These are phyloP conservation scores for Drosophila setifemur DNA, from an alignment of 1,140 invertebrate species.

Conservation along the genomic window DNA sequence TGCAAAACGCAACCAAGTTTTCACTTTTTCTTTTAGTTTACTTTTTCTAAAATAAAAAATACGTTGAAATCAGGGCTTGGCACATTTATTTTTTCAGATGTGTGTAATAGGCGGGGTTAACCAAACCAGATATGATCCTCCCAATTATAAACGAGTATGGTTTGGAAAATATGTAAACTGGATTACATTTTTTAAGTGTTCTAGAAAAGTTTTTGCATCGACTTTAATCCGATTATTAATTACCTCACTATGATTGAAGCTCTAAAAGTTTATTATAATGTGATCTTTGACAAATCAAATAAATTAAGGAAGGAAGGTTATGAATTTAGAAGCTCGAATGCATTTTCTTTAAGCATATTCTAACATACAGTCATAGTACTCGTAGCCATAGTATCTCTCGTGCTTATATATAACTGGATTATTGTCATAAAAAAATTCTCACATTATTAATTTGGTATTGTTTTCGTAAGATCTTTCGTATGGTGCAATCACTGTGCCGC, in stretches of 20 bases:
- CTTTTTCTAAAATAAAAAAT: too few species aligned
- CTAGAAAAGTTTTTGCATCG: too few species aligned
- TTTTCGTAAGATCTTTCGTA: slow-evolving; percentile 52
- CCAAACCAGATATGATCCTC: background rate
- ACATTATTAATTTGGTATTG: slow-evolving; percentile 73
- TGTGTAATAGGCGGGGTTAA: slow-evolving; percentile 1
- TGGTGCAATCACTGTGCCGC: slow-evolving; percentile 42
- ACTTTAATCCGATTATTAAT: too few species aligned
- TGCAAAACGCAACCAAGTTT: slow-evolving; percentile 51
- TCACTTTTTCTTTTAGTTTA: slow-evolving; percentile 57
- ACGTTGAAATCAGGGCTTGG: slow-evolving; percentile 17
- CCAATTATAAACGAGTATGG: background rate
- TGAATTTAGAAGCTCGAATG: background rate
- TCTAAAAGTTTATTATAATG: background rate
- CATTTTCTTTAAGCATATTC: too few species aligned
- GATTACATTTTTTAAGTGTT: background rate
- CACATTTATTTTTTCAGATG: slow-evolving; percentile 8
- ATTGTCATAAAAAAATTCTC: slow-evolving; percentile 73
- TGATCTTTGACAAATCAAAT: slow-evolving; percentile 28
- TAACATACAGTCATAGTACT: background rate
- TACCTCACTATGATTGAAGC: too few species aligned
- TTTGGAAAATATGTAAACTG: background rate
- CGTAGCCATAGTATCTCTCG: background rate
- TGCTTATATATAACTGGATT: slow-evolving; percentile 11
- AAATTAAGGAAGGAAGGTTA: background rate